Percentiles rank a stretch among this genome's conserved stretches.
phyloP scores from a whole-genome alignment of 2,113 vertebrate genomes.

The Amazona vittata region DNA sequence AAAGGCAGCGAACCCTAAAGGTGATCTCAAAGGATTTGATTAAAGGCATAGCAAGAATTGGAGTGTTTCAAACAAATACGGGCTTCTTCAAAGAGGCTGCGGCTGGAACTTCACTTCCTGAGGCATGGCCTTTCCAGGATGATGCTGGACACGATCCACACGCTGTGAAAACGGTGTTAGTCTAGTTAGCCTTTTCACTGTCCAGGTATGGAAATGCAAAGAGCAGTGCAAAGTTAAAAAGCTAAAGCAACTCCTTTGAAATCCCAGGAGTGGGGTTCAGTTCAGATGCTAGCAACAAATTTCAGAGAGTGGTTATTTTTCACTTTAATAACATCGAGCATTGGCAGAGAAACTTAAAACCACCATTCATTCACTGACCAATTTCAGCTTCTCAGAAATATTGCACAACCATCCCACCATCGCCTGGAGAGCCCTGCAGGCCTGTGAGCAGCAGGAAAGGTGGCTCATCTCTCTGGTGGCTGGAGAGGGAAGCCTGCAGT shows the following conservation, averaged over 20 bases:
- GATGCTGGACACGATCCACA: fast-evolving
- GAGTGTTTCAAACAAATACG: not conserved
- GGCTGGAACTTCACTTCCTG: not conserved
- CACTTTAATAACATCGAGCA: not conserved
- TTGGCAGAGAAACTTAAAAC: not conserved
- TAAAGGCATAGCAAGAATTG: not conserved
- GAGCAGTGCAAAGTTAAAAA: constrained; percentile 17
- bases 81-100: not conserved
- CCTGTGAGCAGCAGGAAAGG: not conserved
- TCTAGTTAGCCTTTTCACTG: not conserved
- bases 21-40: constrained; percentile 11
- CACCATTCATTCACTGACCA: not conserved
- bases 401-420: not conserved
- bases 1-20: not conserved
- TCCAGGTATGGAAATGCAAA: not conserved
- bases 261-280: not conserved
- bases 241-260: constrained; percentile 18
- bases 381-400: not conserved
- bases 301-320: not conserved
- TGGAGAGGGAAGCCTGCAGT: fast-evolving
- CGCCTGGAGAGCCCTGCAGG: not conserved
- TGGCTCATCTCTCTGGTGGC: not conserved
- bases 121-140: not conserved
- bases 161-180: not conserved
- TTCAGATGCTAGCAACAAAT: not conserved